Evolutionary conservation across 1,140 invertebrate species (phyloP), one percentile per base, ranked within the genome.

Genomic region (Drosophila busckii): DNA sequence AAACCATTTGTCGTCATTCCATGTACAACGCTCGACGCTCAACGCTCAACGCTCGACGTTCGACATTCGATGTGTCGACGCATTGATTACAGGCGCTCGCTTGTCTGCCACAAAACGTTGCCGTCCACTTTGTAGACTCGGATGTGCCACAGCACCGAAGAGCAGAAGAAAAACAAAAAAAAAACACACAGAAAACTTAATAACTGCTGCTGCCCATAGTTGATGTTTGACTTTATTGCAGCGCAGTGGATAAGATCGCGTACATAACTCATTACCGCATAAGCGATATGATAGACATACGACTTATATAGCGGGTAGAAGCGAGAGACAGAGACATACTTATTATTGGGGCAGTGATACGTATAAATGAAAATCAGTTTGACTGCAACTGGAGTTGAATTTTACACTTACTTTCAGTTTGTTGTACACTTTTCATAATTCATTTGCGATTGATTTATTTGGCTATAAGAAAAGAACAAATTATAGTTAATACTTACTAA

Each of bases 221-320:
- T 58, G 64, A 56, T 64, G 69, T 71, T 38, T 45, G 50, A 23
- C 29, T 41, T 42, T 48, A 40, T 25, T 19, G 38, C 44, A 6
- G 29, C 49, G 59, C 38, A 42, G 20, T 44, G 76, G 75, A 82
- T 82, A 82, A 82, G 75, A 82, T 83, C 75, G 70, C 52, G 56
- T 69, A 82, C 75, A 82, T 82, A 82, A 82, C 69, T 82, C 75
- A 82, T 82, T 82, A 82, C 76, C 45, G 64, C 28, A 29, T 37
- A 53, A 40, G 54, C 59, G 73, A 80, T 80, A 82, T 69, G 68
- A 68, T 66, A 58, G 55, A 38, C n/a, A 23, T n/a, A n/a, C n/a
- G n/a, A n/a, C n/a, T n/a, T n/a, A n/a, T n/a, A n/a, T n/a, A n/a
- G n/a, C n/a, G n/a, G n/a, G n/a, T n/a, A n/a, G n/a, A n/a, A n/a